A percentile compares a stretch with the other conserved stretches of the same genome.
Evolutionary conservation across 1,140 invertebrate genomes (phyloP).

Genomic region (Neoseiulus cucumeris): DNA sequence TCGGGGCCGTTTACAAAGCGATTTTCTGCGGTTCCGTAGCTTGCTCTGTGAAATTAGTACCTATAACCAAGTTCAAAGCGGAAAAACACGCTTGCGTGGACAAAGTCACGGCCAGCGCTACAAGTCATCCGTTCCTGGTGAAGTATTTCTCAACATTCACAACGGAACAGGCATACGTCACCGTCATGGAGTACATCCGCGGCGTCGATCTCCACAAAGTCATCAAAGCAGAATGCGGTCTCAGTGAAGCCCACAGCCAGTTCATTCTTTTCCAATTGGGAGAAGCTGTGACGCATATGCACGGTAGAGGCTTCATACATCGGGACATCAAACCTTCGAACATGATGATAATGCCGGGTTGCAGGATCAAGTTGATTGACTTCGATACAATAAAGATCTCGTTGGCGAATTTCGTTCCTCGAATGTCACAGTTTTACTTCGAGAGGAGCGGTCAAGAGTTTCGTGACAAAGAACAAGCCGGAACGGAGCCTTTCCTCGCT

Average conservation of each 20-base stretch:
- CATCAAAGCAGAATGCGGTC: neutral
- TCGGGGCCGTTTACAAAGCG: neutral
- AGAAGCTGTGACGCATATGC: neutral
- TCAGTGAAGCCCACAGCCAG: neutral
- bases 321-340: neutral
- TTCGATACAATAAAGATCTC: constrained; percentile 3
- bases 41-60: neutral
- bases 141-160: neutral
- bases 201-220: constrained; percentile 4
- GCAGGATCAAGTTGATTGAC: neutral
- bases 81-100: neutral
- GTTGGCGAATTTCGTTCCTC: neutral
- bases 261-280: neutral
- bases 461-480: neutral
- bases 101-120: neutral
- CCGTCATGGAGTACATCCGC: constrained; percentile 5
- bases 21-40: neutral
- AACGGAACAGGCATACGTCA: neutral
- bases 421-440: neutral
- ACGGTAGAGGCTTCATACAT: neutral
- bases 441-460: neutral
- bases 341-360: neutral
- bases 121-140: neutral
- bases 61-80: neutral
- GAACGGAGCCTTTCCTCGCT: neutral